Base-by-base conservation (phyloP, 2,797 vertebrate species). In the Steatocranus sp. region DNA sequence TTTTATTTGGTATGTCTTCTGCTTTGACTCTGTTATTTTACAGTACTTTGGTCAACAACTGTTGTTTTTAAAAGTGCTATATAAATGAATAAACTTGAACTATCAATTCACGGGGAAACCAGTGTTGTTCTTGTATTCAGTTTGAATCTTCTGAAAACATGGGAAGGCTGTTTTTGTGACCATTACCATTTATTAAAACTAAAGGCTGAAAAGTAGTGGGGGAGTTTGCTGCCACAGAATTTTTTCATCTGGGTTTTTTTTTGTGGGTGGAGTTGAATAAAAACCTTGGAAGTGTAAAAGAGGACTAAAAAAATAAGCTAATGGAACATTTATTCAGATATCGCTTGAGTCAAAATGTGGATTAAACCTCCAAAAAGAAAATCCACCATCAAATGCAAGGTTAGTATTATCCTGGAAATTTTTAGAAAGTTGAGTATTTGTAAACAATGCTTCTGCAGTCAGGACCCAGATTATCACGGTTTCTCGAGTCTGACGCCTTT, bases 131-230 rank as follows among this genome's bases (percentile, higher is more conserved):
- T n/a, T n/a, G n/a, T n/a, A n/a, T n/a, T n/a, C n/a, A n/a, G n/a
- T n/a, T n/a, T n/a, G n/a, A n/a, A n/a, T n/a, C n/a, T n/a, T n/a
- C n/a, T 56, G 2, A 56, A 56, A 51, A 80, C 79, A 79, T 34
- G 32, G 66, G 58, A 76, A 30, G 12, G 54, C 49, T 51, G 86
- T 53, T 87, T 84, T n/a, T n/a, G n/a, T n/a, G n/a, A n/a, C n/a
- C n/a, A n/a, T n/a, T n/a, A n/a, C n/a, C n/a, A n/a, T n/a, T n/a
- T n/a, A n/a, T n/a, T n/a, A n/a, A n/a, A n/a, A n/a, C n/a, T 56
- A 51, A 70, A 76, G 75, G 41, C 82, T 70, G 30, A 85, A 86
- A 88, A 54, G 50, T 83, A 38, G 76, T 53, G 54, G 68, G 32
- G 75, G 78, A 82, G 73, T 61, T 61, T 82, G 58, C 38, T 30